Base-by-base conservation (phyloP, 2,888 invertebrate genomes). In the Dicycla oo region DNA sequence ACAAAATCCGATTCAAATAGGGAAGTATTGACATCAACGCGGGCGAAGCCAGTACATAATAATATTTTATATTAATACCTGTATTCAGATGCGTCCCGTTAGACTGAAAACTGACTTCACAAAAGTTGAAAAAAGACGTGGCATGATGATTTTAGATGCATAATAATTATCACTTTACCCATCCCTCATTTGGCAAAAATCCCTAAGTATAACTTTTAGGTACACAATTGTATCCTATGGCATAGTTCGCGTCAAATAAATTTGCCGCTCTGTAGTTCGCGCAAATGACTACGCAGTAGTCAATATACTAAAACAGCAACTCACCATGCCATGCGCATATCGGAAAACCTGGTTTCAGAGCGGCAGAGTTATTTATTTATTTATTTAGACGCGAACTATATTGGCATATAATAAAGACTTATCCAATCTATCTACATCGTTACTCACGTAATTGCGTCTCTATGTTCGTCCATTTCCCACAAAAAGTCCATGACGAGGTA, bases 401-500 rank as follows among this genome's bases (percentile, higher is more conserved):
- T 40, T 40, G 40, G 0, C 18, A 23, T 56, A 34, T 18, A 58
- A 40, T 18, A 23, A 10, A 18, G 6, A 58, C 1, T 10, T 23
- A 23, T 40, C 6, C 11, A 30, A 30, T 56, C 11, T 11, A 30
- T 11, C 6, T 20, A 13, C 3, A 20, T 30, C 3, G 7, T 20
- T 15, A 94, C 96, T 94, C 91, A 98, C 98, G 97, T 97, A 88
- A 99, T 98, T 85, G 97, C 97, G 56, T 97, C 93, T 78, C 97
- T 96, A 88, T 99, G 99, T 82, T 98, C 97, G 23, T 97, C 96
- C 77, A 98, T 97, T 68, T 97, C 97, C 99, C 99, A 99, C 60
- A 99, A 94, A 93, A 98, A 99, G 91, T 99, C 98, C 97, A 99
- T 98, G 1, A 99, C 98, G 51, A 97, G 96, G 90, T 99, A 99